These are phyloP conservation scores for Paraescarpia echinospica DNA, from an alignment of 1,140 invertebrate genomes.

Conservation along the genomic window DNA sequence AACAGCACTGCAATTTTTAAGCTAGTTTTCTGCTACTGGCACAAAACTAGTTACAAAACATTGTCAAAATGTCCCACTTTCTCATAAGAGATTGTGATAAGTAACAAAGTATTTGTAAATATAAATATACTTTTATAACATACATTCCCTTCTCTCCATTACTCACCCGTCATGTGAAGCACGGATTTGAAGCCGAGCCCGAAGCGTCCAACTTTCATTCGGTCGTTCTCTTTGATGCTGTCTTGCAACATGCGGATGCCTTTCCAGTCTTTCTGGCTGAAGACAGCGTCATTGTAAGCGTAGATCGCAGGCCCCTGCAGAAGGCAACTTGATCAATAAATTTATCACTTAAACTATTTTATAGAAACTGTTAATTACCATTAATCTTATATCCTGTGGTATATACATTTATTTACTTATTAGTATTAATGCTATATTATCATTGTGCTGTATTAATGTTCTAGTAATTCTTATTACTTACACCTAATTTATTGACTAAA, in stretches of 20 bases:
- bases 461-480: too few relatives aligned
- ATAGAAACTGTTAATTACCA: too few relatives aligned
- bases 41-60: background rate
- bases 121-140: background rate
- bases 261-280: conserved; percentile 42
- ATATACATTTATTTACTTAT: too few relatives aligned
- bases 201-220: conserved; percentile 46
- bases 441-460: too few relatives aligned
- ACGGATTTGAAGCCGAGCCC: conserved; percentile 50
- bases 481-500: too few relatives aligned
- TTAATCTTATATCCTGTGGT: too few relatives aligned
- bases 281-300: conserved; percentile 42
- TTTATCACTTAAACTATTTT: too few relatives aligned
- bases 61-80: background rate
- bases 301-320: conserved; percentile 38
- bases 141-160: background rate
- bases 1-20: background rate
- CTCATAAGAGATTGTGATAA: background rate
- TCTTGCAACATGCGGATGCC: conserved; percentile 40
- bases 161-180: conserved; percentile 44
- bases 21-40: background rate
- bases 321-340: background rate
- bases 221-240: conserved; percentile 43
- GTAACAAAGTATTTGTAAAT: background rate
- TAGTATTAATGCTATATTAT: too few relatives aligned